Percentiles rank a stretch among this genome's conserved stretches.
These are phyloP conservation scores for Teleogryllus oceanicus DNA, from an alignment of 2,888 invertebrate species.

Conservation along the genomic window DNA sequence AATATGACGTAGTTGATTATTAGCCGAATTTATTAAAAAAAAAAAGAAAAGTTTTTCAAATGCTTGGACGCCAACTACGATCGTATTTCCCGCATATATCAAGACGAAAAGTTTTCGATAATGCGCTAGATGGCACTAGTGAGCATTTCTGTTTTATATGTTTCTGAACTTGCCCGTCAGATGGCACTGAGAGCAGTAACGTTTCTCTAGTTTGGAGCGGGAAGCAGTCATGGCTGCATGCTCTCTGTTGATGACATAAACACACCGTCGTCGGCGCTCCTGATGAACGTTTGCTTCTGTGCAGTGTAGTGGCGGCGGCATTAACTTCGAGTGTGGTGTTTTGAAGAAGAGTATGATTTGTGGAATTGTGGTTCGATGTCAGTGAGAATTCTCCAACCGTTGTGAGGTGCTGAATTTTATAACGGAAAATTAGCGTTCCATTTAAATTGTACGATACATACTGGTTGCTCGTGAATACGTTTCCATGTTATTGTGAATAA, in stretches of 20 bases:
- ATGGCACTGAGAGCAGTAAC: background rate
- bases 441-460: background rate
- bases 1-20: no score
- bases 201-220: background rate
- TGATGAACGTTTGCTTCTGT: background rate
- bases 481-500: background rate
- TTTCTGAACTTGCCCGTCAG: background rate
- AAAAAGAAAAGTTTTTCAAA: no score
- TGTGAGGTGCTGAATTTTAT: background rate
- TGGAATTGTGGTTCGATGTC: background rate
- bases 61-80: no score
- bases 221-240: background rate
- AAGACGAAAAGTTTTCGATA: no score
- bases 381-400: background rate
- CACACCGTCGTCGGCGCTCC: background rate
- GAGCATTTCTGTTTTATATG: no score
- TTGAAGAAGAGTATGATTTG: background rate
- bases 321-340: background rate
- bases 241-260: background rate
- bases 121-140: no score
- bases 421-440: background rate
- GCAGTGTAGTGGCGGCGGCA: background rate
- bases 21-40: no score
- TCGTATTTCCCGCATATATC: no score
- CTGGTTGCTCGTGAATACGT: background rate